Conservation (phyloP, 2,113 vertebrate species). For the Tonatia bakeri region DNA sequence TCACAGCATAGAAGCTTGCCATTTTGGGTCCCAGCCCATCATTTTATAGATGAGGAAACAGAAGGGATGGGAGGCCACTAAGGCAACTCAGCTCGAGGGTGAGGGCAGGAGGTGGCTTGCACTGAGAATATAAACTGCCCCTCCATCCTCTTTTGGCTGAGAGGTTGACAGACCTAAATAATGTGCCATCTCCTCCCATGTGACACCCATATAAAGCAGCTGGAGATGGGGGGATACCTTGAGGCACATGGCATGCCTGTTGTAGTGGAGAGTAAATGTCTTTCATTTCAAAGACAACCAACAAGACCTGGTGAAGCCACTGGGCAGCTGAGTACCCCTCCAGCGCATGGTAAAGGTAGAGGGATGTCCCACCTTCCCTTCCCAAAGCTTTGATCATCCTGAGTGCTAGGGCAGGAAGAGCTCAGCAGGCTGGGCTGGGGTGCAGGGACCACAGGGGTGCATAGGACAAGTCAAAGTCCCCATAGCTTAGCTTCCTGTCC, state of each 20-base stretch:
- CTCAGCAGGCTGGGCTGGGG: neutral
- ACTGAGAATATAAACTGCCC: neutral
- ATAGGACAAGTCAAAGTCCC: neutral
- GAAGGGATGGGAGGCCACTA: neutral
- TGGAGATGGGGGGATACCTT: neutral
- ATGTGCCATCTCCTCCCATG: neutral
- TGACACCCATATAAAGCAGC: neutral
- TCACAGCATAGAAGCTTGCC: neutral
- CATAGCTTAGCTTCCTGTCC: neutral
- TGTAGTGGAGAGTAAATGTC: neutral
- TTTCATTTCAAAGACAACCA: neutral
- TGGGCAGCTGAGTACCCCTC: neutral
- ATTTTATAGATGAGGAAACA: neutral
- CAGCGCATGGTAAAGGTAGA: neutral
- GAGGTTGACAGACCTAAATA: neutral
- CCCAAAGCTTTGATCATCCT: neutral
- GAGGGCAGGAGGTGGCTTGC: neutral
- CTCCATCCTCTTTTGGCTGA: neutral
- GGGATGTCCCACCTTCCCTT: neutral
- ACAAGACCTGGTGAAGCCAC: neutral
- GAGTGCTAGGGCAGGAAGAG: neutral
- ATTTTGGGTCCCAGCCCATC: neutral
- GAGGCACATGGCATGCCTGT: neutral
- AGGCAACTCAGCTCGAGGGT: neutral
- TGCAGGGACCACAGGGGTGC: accelerated